Base-by-base conservation (phyloP, 2,113 vertebrate genomes). In the Casuarius casuarius region DNA sequence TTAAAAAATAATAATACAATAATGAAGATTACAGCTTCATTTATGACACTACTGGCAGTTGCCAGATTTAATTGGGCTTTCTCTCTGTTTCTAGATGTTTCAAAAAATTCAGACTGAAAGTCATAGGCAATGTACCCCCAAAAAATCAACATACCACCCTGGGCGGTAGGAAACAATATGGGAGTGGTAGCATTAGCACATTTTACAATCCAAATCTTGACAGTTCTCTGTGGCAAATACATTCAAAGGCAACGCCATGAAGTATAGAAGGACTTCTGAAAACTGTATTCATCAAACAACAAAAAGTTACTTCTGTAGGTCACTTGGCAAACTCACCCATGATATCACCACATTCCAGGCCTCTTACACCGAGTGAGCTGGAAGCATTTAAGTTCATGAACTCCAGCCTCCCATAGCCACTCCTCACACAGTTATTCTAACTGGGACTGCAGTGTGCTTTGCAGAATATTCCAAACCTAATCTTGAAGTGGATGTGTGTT, bases 311-410 rank as follows among this genome's bases (percentile, higher is more conserved):
- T 96, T 29, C 84, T 92, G 84, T 71, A 42, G 93, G 90, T 78
- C 71, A 48, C 92, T 95, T 95, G 94, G 96, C 96, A 95, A 49
- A 90, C 25, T 61, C 66, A 71, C 52, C 93, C 90, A 81, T 97
- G 96, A 97, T 95, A 93, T 94, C 96, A 97, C 68, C 94, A 70
- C 96, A 97, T 95, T 97, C 95, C 95, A 95, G 87, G 93, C 88
- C 91, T 95, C 86, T 95, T 71, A 91, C 88, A 81, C 86, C 77
- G 77, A 44, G 91, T 63, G 71, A 87, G 92, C 89, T 96, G 94
- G 84, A 93, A 85, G 91, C 77, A 13, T 78, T 90, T 42, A 61
- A 83, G 94, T 95, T 95, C 93, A 92, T 92, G 95, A 97, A 93
- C 96, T 95, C 92, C 35, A 22, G 52, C 29, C 79, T 93, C 84